phyloP scores from a whole-genome alignment of 92 coral and sea anemone genomes.

The Siderastrea radians region DNA sequence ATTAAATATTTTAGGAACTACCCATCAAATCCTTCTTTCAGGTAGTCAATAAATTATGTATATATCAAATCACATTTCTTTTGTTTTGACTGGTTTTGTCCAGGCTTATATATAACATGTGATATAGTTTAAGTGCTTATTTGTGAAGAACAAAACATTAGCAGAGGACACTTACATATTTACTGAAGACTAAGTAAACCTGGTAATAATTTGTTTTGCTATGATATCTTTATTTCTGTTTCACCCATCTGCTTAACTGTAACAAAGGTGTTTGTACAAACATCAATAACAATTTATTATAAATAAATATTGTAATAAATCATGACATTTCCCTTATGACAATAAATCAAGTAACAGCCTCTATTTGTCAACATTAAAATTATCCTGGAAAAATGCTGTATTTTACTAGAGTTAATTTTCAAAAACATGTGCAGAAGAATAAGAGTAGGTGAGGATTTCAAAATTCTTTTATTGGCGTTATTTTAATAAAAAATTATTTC shows the following conservation, averaged over 20 bases:
- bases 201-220: too few species aligned
- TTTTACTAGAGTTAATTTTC: neutral
- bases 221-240: too few species aligned
- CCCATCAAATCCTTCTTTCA: too few species aligned
- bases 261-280: too few species aligned
- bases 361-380: neutral
- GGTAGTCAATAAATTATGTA: too few species aligned
- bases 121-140: neutral
- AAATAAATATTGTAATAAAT: neutral
- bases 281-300: slow-evolving; percentile 1
- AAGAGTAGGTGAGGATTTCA: slow-evolving; percentile 14
- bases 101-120: too few species aligned
- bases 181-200: too few species aligned
- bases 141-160: neutral
- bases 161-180: slow-evolving; percentile 1
- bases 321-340: neutral
- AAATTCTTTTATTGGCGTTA: slow-evolving; percentile 2
- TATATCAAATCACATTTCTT: too few species aligned
- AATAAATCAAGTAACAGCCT: neutral
- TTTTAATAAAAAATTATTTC: slow-evolving; percentile 2
- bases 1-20: too few species aligned
- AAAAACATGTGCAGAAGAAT: slow-evolving; percentile 2
- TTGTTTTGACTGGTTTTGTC: too few species aligned
- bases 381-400: slow-evolving; percentile 3
- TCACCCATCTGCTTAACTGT: too few species aligned